These are phyloP conservation scores for Ochropleura leucogaster DNA, from an alignment of 2,888 invertebrate genomes.

Conservation along the genomic window DNA sequence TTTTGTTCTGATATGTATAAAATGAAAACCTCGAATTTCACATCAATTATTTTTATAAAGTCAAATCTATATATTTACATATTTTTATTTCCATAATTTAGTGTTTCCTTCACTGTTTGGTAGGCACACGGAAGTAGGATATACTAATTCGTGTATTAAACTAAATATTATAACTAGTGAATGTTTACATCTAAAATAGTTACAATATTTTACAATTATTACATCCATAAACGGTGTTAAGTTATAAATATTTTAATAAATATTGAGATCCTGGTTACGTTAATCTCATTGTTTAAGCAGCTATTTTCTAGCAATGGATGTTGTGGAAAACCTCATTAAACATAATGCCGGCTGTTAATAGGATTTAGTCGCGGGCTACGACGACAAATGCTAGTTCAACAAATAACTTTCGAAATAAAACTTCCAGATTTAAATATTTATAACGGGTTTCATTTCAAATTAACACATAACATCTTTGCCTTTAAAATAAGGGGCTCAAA, in stretches of 20 bases:
- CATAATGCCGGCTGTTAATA: slow-evolving; percentile 13
- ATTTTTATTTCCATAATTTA: slow-evolving; percentile 72
- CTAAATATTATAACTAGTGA: slow-evolving; percentile 72
- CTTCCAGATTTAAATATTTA: slow-evolving; percentile 8
- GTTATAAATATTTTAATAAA: slow-evolving; percentile 84
- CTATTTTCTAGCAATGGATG: slow-evolving; percentile 61
- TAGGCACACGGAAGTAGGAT: slow-evolving; percentile 85
- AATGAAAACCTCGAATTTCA: slow-evolving; percentile 86
- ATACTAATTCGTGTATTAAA: slow-evolving; percentile 76
- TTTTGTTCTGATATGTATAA: slow-evolving; percentile 88
- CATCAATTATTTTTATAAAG: slow-evolving; percentile 68
- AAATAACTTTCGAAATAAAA: slow-evolving; percentile 4
- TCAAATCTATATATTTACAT: slow-evolving; percentile 73
- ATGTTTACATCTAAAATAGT: slow-evolving; percentile 72
- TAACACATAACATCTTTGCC: neutral
- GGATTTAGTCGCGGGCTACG: slow-evolving; percentile 10
- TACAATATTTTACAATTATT: slow-evolving; percentile 81
- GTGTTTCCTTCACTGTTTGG: slow-evolving; percentile 75
- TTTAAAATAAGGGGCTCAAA: neutral
- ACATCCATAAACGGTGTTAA: slow-evolving; percentile 72
- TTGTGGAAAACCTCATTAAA: slow-evolving; percentile 32
- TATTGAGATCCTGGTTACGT: slow-evolving; percentile 88
- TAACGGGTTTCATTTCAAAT: neutral
- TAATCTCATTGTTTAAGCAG: slow-evolving; percentile 85
- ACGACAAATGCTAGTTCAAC: slow-evolving; percentile 13